Percentiles rank a stretch among this genome's conserved stretches.
Evolutionary conservation across 2,113 vertebrate species (phyloP).

Genomic region (Chloroceryle aenea): DNA sequence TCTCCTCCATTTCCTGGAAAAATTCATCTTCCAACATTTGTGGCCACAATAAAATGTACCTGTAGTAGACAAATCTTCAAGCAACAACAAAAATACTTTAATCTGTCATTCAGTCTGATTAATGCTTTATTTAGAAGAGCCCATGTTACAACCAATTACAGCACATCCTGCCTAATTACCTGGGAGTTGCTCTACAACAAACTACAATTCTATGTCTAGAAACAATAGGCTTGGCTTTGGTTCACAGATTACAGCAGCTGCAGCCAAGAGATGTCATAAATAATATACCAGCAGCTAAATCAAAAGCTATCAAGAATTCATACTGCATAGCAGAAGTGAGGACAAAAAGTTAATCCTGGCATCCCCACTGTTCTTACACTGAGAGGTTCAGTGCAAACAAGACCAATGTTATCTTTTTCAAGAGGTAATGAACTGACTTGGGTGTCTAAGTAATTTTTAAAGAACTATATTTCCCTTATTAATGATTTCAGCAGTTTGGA

Average conservation of each 20-base stretch:
- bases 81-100: background rate
- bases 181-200: slow-evolving; percentile 17
- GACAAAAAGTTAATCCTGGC: slow-evolving; percentile 23
- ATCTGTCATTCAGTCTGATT: background rate
- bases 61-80: background rate
- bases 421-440: slow-evolving; percentile 1
- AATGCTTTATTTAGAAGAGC: slow-evolving; percentile 4
- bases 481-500: background rate
- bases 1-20: background rate
- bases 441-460: background rate
- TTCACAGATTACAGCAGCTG: slow-evolving; percentile 30
- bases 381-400: background rate
- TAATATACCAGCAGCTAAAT: slow-evolving; percentile 53
- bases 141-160: slow-evolving; percentile 6
- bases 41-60: background rate
- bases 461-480: background rate
- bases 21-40: background rate
- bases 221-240: slow-evolving; percentile 41
- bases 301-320: slow-evolving; percentile 49
- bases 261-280: slow-evolving; percentile 55
- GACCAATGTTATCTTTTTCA: background rate
- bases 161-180: slow-evolving; percentile 22
- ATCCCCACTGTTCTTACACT: background rate
- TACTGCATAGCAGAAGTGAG: background rate
- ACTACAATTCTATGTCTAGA: slow-evolving; percentile 29